Percentiles rank a stretch among this genome's conserved stretches.
Evolutionary conservation across 2,797 vertebrate genomes (phyloP).

Genomic region (Crocidura indochinensis): DNA sequence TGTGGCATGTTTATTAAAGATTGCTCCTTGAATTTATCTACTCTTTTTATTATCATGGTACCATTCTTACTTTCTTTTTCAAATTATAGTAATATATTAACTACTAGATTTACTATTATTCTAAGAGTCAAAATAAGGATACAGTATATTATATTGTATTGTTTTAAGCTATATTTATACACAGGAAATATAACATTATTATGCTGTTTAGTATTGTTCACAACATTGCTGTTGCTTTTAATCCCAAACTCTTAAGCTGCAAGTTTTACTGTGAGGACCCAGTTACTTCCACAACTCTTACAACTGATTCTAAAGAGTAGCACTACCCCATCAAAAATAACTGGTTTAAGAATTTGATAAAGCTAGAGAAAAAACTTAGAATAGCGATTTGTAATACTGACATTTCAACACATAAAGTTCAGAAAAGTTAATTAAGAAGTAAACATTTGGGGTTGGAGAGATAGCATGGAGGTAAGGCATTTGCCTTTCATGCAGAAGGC

Average conservation of each 20-base stretch:
- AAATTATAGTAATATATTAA: too few relatives aligned
- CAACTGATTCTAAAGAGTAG: not conserved
- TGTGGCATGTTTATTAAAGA: not conserved
- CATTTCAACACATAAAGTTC: not conserved
- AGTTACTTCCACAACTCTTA: not conserved
- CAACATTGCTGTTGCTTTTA: not conserved
- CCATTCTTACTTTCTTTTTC: too few relatives aligned
- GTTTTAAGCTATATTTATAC: too few relatives aligned
- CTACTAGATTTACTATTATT: not conserved
- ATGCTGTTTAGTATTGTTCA: not conserved
- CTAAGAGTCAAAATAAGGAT: not conserved
- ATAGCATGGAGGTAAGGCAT: too few relatives aligned
- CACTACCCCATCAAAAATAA: not conserved
- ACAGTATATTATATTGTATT: too few relatives aligned
- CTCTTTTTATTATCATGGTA: not conserved
- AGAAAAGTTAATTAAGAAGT: not conserved
- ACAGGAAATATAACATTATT: too few relatives aligned
- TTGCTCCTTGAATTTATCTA: constrained; percentile 21
- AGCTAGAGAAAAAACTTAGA: not conserved
- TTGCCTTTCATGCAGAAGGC: too few relatives aligned
- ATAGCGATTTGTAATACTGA: not conserved
- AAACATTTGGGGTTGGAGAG: too few relatives aligned
- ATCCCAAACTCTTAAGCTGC: not conserved
- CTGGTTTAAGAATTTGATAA: not conserved
- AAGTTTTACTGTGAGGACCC: not conserved